A percentile compares a stretch with the other conserved stretches of the same genome.
Evolutionary conservation across 2,113 vertebrate genomes (phyloP).

Genomic region (Lycocorax pyrrhopterus): DNA sequence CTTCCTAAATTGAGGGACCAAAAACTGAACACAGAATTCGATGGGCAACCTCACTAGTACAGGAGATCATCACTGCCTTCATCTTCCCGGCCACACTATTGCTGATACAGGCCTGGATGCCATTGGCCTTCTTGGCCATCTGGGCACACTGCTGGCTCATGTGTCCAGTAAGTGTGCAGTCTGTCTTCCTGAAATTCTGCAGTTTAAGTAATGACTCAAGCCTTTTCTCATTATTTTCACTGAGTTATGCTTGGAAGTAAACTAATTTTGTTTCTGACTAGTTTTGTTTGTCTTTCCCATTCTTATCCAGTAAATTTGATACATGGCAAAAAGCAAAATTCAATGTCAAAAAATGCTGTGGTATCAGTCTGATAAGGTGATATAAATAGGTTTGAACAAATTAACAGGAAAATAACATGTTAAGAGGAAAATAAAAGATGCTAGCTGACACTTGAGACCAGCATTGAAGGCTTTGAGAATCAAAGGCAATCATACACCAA

Average conservation of each 20-base stretch:
- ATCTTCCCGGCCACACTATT: too few species aligned
- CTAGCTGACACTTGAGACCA: background rate
- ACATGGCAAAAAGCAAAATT: background rate
- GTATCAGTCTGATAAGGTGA: background rate
- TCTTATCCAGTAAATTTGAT: background rate
- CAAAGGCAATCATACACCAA: background rate
- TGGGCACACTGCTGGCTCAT: background rate
- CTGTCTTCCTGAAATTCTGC: background rate
- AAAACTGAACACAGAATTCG: background rate
- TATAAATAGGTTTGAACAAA: background rate
- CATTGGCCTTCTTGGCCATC: background rate
- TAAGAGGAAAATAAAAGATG: background rate
- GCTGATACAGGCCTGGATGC: background rate
- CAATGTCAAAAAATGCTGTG: background rate
- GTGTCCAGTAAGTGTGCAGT: background rate
- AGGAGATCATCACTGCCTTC: background rate
- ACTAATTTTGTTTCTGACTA: background rate
- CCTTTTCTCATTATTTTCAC: background rate
- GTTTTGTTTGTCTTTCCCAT: background rate
- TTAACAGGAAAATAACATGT: background rate
- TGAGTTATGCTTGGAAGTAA: background rate
- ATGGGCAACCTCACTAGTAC: too few species aligned
- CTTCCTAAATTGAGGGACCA: background rate
- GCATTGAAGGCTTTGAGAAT: background rate
- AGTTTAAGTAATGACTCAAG: background rate